These are phyloP conservation scores for Chrysolina oricalcia DNA, from an alignment of 2,888 invertebrate genomes.

Conservation along the genomic window DNA sequence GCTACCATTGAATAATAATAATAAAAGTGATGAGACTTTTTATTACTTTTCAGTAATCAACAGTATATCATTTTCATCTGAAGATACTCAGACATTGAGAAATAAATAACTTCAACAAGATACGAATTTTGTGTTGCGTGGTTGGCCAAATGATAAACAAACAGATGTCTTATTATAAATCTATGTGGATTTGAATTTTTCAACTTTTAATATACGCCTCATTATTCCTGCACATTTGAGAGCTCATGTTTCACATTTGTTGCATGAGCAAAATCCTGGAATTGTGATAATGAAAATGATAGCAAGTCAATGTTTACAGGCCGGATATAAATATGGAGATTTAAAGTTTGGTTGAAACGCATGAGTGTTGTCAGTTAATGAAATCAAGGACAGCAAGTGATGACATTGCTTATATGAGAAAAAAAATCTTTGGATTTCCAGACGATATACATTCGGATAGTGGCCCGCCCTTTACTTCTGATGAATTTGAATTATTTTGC, in stretches of 20 bases:
- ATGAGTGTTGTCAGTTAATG: constrained; percentile 32
- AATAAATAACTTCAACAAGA: neutral
- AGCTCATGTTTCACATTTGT: neutral
- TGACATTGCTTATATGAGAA: constrained; percentile 40
- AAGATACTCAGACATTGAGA: constrained; percentile 8
- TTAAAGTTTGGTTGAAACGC: constrained; percentile 4
- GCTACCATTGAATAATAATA: neutral
- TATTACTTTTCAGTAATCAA: constrained; percentile 12
- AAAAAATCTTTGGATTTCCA: constrained; percentile 48
- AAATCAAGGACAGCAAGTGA: constrained; percentile 39
- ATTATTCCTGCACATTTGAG: neutral
- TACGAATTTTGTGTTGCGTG: neutral
- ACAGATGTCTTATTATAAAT: neutral
- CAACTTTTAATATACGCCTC: neutral
- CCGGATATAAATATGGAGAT: constrained; percentile 23
- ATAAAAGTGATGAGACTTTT: neutral
- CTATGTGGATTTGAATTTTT: neutral
- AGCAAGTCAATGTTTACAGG: constrained; percentile 28
- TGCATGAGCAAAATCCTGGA: constrained; percentile 27
- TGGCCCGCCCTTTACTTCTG: constrained; percentile 53
- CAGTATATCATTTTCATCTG: neutral
- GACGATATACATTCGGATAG: constrained; percentile 51
- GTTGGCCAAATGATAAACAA: neutral
- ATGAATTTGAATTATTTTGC: constrained; percentile 51
- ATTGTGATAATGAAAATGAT: constrained; percentile 28